A percentile compares a stretch with the other conserved stretches of the same genome.
Conservation (phyloP, 2,797 vertebrate species). For the Sitta carolinensis region DNA sequence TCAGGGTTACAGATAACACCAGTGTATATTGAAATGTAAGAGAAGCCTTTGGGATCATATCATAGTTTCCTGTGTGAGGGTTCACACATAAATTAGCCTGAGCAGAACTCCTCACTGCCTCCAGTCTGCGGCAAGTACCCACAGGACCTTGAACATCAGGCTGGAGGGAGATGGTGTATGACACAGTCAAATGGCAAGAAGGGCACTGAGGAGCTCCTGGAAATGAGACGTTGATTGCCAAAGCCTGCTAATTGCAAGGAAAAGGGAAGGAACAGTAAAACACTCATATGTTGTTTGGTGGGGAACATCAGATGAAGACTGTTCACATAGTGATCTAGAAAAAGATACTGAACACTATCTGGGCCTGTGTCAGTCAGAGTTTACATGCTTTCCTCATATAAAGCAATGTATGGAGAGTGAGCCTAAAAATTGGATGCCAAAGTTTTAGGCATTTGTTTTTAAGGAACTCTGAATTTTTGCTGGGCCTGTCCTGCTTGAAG, state of each 20-base stretch:
- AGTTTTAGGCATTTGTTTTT: neutral
- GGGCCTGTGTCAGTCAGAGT: neutral
- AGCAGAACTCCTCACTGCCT: neutral
- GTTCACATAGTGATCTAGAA: neutral
- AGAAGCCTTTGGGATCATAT: neutral
- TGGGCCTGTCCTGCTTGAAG: neutral
- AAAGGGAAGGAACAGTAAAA: neutral
- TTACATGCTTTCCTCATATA: neutral
- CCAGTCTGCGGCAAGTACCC: neutral
- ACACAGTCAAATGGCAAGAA: neutral
- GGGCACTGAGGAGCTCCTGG: neutral
- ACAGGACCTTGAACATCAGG: no score
- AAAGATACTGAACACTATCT: neutral
- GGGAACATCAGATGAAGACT: neutral
- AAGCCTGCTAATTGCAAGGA: neutral
- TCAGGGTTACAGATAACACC: neutral
- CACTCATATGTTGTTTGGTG: neutral
- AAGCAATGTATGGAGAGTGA: neutral
- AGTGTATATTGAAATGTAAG: neutral
- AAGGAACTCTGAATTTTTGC: neutral
- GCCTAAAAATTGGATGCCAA: neutral
- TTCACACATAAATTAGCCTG: neutral
- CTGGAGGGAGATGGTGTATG: neutral
- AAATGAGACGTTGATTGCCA: neutral
- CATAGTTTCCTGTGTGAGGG: neutral